Conservation (phyloP, 2,113 vertebrate genomes). For the Ellobius talpinus region DNA sequence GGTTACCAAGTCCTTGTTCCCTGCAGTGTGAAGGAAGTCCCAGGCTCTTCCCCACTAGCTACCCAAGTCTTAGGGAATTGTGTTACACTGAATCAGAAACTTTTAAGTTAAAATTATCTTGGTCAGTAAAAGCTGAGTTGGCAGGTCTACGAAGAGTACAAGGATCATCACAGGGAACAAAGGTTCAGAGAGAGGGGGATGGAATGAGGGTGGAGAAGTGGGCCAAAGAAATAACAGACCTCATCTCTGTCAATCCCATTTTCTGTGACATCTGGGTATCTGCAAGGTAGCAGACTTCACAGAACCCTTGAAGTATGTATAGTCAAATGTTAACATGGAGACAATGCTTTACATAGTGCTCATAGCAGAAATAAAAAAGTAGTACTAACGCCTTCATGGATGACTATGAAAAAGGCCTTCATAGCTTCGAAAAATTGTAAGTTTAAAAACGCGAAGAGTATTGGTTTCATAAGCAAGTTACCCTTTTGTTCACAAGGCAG, state of each 20-base stretch:
- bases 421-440: not conserved
- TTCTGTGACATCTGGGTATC: slow-evolving; percentile 10
- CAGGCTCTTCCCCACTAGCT: not conserved
- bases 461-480: not conserved
- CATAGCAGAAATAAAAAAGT: slow-evolving; percentile 28
- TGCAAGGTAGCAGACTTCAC: slow-evolving; percentile 49
- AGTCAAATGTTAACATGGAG: slow-evolving; percentile 63
- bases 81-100: not conserved
- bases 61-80: not conserved
- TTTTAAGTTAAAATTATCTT: slow-evolving; percentile 38
- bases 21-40: not conserved
- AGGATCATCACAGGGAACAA: not conserved
- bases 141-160: not conserved
- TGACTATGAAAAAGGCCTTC: not conserved
- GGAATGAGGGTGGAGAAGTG: not conserved
- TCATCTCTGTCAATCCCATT: slow-evolving; percentile 21
- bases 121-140: slow-evolving; percentile 11
- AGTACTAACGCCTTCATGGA: not conserved
- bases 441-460: not conserved
- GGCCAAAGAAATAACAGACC: not conserved
- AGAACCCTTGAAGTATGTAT: slow-evolving; percentile 22
- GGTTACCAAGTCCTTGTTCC: not conserved
- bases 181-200: not conserved
- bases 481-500: not conserved
- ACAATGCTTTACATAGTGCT: not conserved